A percentile compares a stretch with the other conserved stretches of the same genome.
Conservation (phyloP, 2,888 invertebrate genomes). For the Epsilonema sp. region DNA sequence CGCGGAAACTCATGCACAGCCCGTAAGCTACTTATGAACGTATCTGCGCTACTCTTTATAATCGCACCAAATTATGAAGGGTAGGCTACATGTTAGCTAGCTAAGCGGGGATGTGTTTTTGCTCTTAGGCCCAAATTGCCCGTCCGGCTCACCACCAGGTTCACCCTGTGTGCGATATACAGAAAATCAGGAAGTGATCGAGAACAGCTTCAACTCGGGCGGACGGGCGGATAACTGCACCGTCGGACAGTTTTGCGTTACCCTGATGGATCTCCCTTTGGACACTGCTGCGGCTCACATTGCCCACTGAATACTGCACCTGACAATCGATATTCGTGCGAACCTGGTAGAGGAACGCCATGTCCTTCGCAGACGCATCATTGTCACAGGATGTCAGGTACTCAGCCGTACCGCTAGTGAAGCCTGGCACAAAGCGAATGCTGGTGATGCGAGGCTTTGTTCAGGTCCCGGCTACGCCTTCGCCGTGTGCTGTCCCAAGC, state of each 20-base stretch:
- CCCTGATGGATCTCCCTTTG: not conserved
- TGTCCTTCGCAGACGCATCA: slow-evolving; percentile 1
- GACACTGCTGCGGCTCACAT: not conserved
- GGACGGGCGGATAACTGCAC: not conserved
- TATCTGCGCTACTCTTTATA: no score
- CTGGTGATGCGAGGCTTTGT: no score
- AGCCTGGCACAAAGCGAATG: no score
- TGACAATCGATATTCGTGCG: not conserved
- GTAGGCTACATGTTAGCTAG: no score
- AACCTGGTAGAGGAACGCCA: not conserved
- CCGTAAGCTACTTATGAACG: no score
- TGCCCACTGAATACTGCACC: not conserved
- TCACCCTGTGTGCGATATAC: not conserved
- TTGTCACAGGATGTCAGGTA: slow-evolving; percentile 1
- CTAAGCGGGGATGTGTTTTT: no score
- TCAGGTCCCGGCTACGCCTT: not conserved
- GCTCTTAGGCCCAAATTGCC: not conserved
- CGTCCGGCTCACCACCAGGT: not conserved
- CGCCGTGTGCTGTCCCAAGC: not conserved
- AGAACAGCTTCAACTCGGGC: not conserved
- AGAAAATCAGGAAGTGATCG: not conserved
- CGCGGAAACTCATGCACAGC: not conserved
- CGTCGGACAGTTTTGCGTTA: not conserved
- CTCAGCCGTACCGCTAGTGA: no score
- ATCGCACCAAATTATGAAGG: not conserved